Base-by-base conservation (phyloP, 1,140 invertebrate genomes). In the Drosophila elegans region DNA sequence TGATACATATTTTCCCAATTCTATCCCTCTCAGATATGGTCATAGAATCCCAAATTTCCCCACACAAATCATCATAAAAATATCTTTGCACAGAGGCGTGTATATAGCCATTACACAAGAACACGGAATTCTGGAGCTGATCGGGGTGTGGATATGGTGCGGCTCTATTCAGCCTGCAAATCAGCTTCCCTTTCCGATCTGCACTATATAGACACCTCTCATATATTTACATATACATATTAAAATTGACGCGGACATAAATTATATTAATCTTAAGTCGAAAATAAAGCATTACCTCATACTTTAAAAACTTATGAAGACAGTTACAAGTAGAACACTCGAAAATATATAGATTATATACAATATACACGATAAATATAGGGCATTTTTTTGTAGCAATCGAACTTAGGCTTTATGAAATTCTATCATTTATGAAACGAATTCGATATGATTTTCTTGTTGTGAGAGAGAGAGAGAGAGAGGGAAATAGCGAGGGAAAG, bases 281-380 rank as follows among this genome's bases (percentile, higher is more conserved):
- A 64, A 71, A 88, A 88, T 88, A 88, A 88, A 83, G 69, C 83
- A 88, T 88, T 88, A 88, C 83, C 83, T 88, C 83, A 88, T 88
- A 88, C 80, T 88, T 88, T 88, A 85, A 88, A 88, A 80, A 89
- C 79, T 89, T 82, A 88, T 82, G 74, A 86, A 60, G 75, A 85
- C 63, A 64, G 73, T 85, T 80, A 77, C 72, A 60, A 53, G 68
- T 82, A 82, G 74, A 74, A 68, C 57, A 74, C 69, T 77, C 51
- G n/a, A 67, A 69, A 56, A 45, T 68, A 69, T 55, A 69, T 66
- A 46, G 44, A 49, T 60, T 71, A 74, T 49, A 74, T 54, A 73
- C 44, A 39, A 80, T 49, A 74, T 74, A 74, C 32, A 52, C 63
- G 6, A 36, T 46, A 53, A 64, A 72, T 61, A 73, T 68, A 71